Base-by-base conservation (phyloP, 2,113 vertebrate genomes). In the Mobula hypostoma region DNA sequence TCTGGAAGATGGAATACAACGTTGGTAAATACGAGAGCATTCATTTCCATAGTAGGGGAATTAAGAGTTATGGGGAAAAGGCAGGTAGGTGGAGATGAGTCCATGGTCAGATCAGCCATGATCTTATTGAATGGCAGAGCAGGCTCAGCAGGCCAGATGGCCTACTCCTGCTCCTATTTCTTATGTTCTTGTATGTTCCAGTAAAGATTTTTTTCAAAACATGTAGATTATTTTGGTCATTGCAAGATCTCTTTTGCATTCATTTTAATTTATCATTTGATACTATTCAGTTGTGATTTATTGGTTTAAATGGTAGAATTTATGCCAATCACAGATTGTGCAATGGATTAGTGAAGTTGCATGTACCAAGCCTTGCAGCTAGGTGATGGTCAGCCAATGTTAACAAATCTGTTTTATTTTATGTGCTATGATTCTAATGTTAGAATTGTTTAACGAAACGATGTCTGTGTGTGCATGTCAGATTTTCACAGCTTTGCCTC, bases 401-500 rank as follows among this genome's bases (percentile, higher is more conserved):
- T 63, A 32, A 15, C 21, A 15, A 19, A 72, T 27, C 63, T 48
- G 48, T 48, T 74, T 70, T 15, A 93, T 74, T 48, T 93, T 74
- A 40, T 74, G 36, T 40, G 36, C 32, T 21, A 40, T 24, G 21
- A 56, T 27, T 48, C 14, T 93, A 48, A 56, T 15, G 24, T 11
- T 48, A 8, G 48, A 48, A 48, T 48, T 48, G 48, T 48, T 48
- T 48, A 48, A 48, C 48, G 1, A 48, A 48, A 48, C 48, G 48
- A 76, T 90, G 40, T 68, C 17, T 90, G n/a, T 56, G 66, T 74
- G 32, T 70, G 21, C 68, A n/a, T 93, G 91, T 85, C 94, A 98
- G 98, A 97, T 99, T 97, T 99, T 99, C 95, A 99, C 98, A 74
- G 99, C 99, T 36, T 97, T 99, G 96, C 98, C 99, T 94, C 99